Conservation (phyloP, 2,797 vertebrate genomes). For the Bradypodion ventrale region DNA sequence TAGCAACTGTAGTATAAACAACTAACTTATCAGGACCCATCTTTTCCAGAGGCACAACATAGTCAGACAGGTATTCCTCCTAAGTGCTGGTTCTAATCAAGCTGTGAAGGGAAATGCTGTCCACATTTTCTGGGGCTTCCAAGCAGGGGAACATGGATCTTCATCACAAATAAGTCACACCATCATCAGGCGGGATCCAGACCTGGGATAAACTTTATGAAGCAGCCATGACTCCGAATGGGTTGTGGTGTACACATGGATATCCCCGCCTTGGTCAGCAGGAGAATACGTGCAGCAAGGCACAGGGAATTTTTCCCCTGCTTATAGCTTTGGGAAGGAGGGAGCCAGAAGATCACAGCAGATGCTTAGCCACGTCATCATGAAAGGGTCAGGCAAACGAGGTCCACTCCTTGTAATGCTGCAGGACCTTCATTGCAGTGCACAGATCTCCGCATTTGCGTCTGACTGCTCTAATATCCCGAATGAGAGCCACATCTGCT, state of each 20-base stretch:
- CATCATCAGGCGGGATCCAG: neutral
- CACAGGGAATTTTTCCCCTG: neutral
- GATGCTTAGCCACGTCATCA: neutral
- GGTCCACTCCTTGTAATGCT: neutral
- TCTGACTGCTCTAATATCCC: conserved; percentile 10
- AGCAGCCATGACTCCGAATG: neutral
- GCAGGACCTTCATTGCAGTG: neutral
- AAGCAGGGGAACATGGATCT: no score
- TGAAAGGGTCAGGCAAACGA: conserved; percentile 10
- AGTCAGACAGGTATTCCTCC: neutral
- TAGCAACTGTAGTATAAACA: no score
- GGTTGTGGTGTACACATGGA: neutral
- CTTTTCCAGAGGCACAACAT: no score
- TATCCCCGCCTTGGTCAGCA: neutral
- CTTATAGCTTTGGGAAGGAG: neutral
- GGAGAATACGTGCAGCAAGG: neutral
- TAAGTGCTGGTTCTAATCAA: neutral
- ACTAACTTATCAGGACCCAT: no score
- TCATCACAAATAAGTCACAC: neutral
- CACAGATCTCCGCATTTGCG: neutral
- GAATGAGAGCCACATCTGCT: neutral
- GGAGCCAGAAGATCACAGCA: neutral
- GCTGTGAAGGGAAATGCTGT: neutral
- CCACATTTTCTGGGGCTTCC: neutral
- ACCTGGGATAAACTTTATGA: neutral